Evolutionary conservation across 2,113 vertebrate genomes (phyloP), one percentile per base, ranked within the genome.

Genomic region (Sporophila hypoxantha): DNA sequence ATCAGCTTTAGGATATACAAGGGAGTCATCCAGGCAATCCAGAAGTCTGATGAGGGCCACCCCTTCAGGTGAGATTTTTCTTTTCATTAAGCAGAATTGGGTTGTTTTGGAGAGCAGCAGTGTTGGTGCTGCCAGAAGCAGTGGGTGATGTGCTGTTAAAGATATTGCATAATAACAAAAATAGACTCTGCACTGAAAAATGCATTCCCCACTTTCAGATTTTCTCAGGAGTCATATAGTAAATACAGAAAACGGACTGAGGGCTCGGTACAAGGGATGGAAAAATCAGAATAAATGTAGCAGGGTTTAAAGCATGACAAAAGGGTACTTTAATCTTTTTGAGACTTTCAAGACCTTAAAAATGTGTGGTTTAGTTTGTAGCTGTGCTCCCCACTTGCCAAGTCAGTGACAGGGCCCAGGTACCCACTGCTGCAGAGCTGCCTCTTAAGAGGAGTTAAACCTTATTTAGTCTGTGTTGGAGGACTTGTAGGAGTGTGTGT

Each of bases 1-100:
- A 97, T 99, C 97, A 98, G 98, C 97, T 99, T 99, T 97, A 98
- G 99, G 97, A 98, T 99, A 97, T 99, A 99, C 96, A 99, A 98
- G 91, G 99, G 98, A 89, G 98, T 99, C 93, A 98, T 99, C 97
- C 99, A 99, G 94, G 99, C 99, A 90, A 97, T 99, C 96, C 99
- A 99, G 96, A 99, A 99, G 94, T 99, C 98, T 1, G 98, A 99
- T 21, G 98, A 99, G 90, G 99, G 99, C 23, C 99, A 99, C 82
- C 99, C 99, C 0, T 99, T 99, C 96, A 99, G 98, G 99, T 99
- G 95, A 98, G 98, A 61, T 50, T 66, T 90, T 64, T 88, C 50
- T 57, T 77, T 47, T 23, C 42, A 53, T 78, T 44, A 6, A 67
- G 74, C 6, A 37, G 29, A 68, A 37, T 22, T 0, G 15, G 20